Base-by-base conservation (phyloP, 2,888 invertebrate genomes). In the Acanthoscelides obtectus region DNA sequence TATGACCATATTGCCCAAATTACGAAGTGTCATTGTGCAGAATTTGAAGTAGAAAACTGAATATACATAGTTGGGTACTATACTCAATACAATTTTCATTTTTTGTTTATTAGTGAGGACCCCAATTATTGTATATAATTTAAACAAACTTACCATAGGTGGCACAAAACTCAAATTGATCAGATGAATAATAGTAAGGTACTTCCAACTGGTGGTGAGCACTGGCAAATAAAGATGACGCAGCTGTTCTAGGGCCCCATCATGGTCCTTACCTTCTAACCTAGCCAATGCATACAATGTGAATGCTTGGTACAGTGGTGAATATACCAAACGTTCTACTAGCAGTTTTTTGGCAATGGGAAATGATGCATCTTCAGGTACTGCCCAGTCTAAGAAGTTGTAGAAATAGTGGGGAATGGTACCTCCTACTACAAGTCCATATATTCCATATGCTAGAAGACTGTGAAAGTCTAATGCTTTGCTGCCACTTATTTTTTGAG, bases 371-470 rank as follows among this genome's bases (percentile, higher is more conserved):
- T 90, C 89, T 74, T 89, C 88, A 0, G 90, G 88, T 72, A 93
- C 88, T 45, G 89, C 77, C 69, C 86, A 85, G 76, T 93, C 92
- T 67, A 92, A 80, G 63, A 88, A 86, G 75, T 87, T 86, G 80
- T 93, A 94, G 83, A 94, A 94, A 81, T 90, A 93, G 84, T 94
- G 94, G 0, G 94, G 94, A 2, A 94, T 86, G 0, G 92, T 89
- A 25, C 94, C 94, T 71, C 94, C 94, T 84, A 94, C 94, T n/a
- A 93, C 80, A 67, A 94, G 86, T 68, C 94, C 93, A 84, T 66
- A 94, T 12, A 92, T 82, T 65, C 90, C 93, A 86, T 93, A 94
- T 0, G 94, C 92, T 64, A 92, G 80, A 3, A 94, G 84, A 79
- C 91, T 92, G 69, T 93, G 91, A 66, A 89, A 86, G 81, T 90